Evolutionary conservation across 2,888 invertebrate genomes (phyloP), one percentile per base, ranked within the genome.

Genomic region (Erynnis tages): DNA sequence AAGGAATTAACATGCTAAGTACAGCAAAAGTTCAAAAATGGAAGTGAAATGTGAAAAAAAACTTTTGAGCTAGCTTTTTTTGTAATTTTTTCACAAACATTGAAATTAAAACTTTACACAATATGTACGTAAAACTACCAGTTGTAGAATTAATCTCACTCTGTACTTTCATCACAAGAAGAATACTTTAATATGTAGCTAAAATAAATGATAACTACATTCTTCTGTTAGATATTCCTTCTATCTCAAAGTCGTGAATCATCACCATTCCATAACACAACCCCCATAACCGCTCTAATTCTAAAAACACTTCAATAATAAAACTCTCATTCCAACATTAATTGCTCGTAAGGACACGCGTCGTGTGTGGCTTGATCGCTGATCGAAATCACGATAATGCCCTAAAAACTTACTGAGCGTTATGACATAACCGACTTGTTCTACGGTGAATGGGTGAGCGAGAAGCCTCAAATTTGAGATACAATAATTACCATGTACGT

Each of bases 351-450:
- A 79, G 81, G 76, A 76, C 76, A 67, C 65, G 59, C 84, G 58
- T 76, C 88, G 88, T 88, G 88, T 88, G 88, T 86, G 88, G 86
- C 63, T 73, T 78, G 76, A 79, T 73, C 73, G 69, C 75, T 77
- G 88, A 86, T 85, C 73, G 65, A 71, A 79, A 77, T 73, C 72
- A 76, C 69, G 87, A 87, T 87, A 84, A 87, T 83, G 73, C 61
- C 71, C 69, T 63, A 66, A 74, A 79, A 77, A 74, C 63, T 72
- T 73, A 69, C 67, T 59, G 63, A 71, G 75, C 73, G 68, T 75
- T 79, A 82, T 79, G 79, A 29, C 35, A 11, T 79, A 79, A 29
- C 35, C 13, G 6, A 35, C 13, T 21, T 27, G 50, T 50, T 35
- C 7, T 13, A 50, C 10, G 10, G 0, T 4, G 14, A 8, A 17